Evolutionary conservation across 2,113 vertebrate genomes (phyloP), one percentile per base, ranked within the genome.

Genomic region (Urocynchramus pylzowi): DNA sequence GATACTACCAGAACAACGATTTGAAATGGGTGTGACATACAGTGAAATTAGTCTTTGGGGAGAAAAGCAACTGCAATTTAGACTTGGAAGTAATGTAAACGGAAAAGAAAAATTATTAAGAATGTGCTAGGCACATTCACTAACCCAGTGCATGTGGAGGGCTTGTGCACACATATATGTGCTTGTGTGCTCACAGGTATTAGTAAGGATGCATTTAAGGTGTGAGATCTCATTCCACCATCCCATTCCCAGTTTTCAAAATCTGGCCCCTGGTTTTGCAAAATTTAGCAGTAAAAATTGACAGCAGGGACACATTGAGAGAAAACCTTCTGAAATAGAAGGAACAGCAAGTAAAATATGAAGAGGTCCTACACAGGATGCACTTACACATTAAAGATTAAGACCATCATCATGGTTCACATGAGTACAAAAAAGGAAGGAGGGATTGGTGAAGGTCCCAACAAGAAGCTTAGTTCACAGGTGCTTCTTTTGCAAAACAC

Each of bases 1-100:
- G 89, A 81, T 75, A 93, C 71, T 94, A 96, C 76, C 84, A 84
- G 77, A 96, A 39, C 42, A 95, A 86, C 49, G 41, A 71, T 81
- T 78, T 57, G 64, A 92, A 92, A 93, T 45, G 73, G 41, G 73
- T 73, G 80, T 86, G 80, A 94, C 76, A 90, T 84, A 89, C 16
- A 27, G 64, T 93, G 79, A 95, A 96, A 6, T 30, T 96, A 90
- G 49, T 53, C 79, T 88, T 24, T 53, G 49, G 76, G 80, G 85
- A 92, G 56, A 84, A 93, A 92, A 77, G 60, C 11, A 70, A 71
- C 33, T 80, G 82, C 39, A 90, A 52, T 90, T 90, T 81, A 68
- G 76, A 79, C 28, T 76, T 81, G 7, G 37, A 92, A 81, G 31
- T 85, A 90, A 93, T 24, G 22, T 53, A 90, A 87, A n/a, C 35